These are phyloP conservation scores for Machimus rusticus DNA, from an alignment of 2,888 invertebrate species.

Conservation along the genomic window DNA sequence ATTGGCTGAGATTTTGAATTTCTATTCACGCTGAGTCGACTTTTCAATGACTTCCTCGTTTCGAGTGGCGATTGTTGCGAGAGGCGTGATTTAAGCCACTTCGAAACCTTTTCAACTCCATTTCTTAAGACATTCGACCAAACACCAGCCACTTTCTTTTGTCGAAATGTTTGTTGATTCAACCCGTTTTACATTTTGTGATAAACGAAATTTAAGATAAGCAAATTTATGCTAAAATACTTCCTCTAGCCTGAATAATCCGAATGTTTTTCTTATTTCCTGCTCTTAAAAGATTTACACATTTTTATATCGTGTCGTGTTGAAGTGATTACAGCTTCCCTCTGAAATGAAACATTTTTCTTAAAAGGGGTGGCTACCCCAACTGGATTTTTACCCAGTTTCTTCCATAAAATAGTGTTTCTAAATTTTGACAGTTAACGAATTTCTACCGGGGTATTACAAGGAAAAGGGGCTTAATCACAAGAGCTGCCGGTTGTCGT, in stretches of 20 bases:
- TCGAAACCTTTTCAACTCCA: neutral
- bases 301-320: neutral
- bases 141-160: neutral
- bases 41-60: constrained; percentile 18
- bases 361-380: neutral
- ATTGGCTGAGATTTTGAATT: constrained; percentile 40
- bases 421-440: constrained; percentile 13
- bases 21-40: constrained; percentile 5
- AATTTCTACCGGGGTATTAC: neutral
- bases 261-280: neutral
- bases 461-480: neutral
- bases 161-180: neutral
- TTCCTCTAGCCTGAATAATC: neutral
- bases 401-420: constrained; percentile 13
- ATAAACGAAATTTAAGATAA: neutral
- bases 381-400: neutral
- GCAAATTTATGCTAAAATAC: neutral
- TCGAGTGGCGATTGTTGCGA: constrained; percentile 15
- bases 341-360: neutral
- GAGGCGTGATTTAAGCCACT: constrained; percentile 27
- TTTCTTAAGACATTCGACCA: neutral
- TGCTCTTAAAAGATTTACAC: neutral
- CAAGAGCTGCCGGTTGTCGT: neutral
- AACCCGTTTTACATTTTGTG: neutral
- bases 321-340: neutral